These are phyloP conservation scores for Ammodytes marinus DNA, from an alignment of 2,113 vertebrate genomes.

Conservation along the genomic window DNA sequence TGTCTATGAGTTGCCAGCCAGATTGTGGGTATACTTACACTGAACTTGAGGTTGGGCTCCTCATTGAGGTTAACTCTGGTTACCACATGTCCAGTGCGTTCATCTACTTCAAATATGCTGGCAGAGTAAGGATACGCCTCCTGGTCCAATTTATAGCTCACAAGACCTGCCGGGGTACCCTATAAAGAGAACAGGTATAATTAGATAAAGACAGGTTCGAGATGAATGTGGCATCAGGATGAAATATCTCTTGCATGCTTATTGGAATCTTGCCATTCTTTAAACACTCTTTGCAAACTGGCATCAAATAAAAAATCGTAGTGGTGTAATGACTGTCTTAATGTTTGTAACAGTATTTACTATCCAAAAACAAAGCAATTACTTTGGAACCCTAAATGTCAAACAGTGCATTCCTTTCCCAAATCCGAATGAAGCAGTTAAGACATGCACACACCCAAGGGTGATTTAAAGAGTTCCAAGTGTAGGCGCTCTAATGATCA, in stretches of 20 bases:
- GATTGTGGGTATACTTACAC: conserved; percentile 82
- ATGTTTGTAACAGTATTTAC: conserved; percentile 22
- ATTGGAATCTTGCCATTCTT: neutral
- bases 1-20: neutral
- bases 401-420: conserved; percentile 1
- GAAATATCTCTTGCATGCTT: neutral
- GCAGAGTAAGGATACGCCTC: conserved; percentile 90
- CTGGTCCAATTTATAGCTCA: conserved; percentile 91
- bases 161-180: conserved; percentile 91
- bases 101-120: conserved; percentile 94
- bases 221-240: conserved; percentile 4
- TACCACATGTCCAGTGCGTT: conserved; percentile 89
- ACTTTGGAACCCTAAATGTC: conserved; percentile 42
- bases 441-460: conserved; percentile 2
- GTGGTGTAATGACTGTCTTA: conserved; percentile 7
- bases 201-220: neutral
- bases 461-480: conserved; percentile 7
- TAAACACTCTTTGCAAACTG: neutral
- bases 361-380: conserved; percentile 33
- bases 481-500: conserved; percentile 21
- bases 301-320: conserved; percentile 40
- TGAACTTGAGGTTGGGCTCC: conserved; percentile 94
- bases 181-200: conserved; percentile 62
- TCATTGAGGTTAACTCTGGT: conserved; percentile 97
- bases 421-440: conserved; percentile 1